Conservation (phyloP, 2,797 vertebrate species). For the Bovichtus diacanthus region DNA sequence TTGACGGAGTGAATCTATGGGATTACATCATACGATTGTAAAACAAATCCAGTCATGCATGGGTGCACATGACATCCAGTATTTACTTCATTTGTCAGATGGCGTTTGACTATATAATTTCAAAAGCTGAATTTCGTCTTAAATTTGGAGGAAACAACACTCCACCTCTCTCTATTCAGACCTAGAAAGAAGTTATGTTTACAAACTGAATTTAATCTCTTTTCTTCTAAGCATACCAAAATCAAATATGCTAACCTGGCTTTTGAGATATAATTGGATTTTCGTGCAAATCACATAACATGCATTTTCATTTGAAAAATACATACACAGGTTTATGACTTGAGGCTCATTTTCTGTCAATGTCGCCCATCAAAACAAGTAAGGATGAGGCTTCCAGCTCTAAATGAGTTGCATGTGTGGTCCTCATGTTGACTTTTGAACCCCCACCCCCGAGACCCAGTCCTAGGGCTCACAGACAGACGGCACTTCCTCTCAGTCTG, state of each 20-base stretch:
- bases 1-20: not conserved
- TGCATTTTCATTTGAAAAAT: not conserved
- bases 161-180: not conserved
- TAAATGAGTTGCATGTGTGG: not conserved
- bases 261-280: not conserved
- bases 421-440: not conserved
- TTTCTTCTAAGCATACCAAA: not conserved
- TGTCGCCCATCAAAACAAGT: not conserved
- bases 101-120: not conserved
- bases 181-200: not conserved
- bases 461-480: not conserved
- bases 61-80: not conserved
- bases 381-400: not conserved
- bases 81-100: not conserved
- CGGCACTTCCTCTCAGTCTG: not conserved
- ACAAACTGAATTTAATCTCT: not conserved
- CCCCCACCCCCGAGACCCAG: not conserved
- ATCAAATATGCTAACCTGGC: not conserved
- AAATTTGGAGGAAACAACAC: not conserved
- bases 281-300: not conserved
- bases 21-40: constrained; percentile 30
- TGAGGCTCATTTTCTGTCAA: not conserved
- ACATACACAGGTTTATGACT: not conserved
- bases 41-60: constrained; percentile 56
- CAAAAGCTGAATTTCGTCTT: not conserved